Evolutionary conservation across 2,113 vertebrate species (phyloP), one percentile per base, ranked within the genome.

Genomic region (Marcusenius ussheri): DNA sequence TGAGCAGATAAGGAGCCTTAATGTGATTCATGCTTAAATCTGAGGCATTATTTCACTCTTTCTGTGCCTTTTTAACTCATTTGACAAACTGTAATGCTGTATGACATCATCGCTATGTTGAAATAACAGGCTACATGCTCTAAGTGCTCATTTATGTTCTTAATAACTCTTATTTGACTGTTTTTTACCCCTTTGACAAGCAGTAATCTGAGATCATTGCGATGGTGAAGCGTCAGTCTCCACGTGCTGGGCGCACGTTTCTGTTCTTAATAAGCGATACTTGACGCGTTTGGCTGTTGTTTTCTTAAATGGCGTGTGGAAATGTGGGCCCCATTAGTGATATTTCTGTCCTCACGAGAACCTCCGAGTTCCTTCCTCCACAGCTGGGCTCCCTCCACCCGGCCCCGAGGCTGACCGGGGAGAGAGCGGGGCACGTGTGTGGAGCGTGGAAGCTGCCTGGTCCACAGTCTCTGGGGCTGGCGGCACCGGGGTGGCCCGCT

Each of bases 311-410:
- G 91, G 92, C 47, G 27, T 92, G 91, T 50, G 93, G 93, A 94
- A 93, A 93, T 92, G 93, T 94, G 94, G 94, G 92, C 92, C 93
- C 92, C 94, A 94, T 95, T 94, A 94, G 91, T 90, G 88, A 92
- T 94, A 90, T 94, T 91, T 92, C 94, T 95, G 51, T 83, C 94
- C 94, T 95, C 94, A 93, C 91, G 91, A 91, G 77, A 85, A 35
- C 77, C 80, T 42, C 80, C 1, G 89, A 58, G 50, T 47, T 83
- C 39, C 74, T 87, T 87, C 85, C 50, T 87, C 85, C 17, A n/a
- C 85, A 87, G 85, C 85, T 87, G 85, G 85, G 85, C 49, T 87
- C 27, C 27, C 5, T 87, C 27, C 31, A 31, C 15, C 3, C 27
- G 2, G 50, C 31, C 27, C 45, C 5, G 7, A 13, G 47, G 85